Evolutionary conservation across 2,888 invertebrate species (phyloP), one percentile per base, ranked within the genome.

Genomic region (Phaonia tiefii): DNA sequence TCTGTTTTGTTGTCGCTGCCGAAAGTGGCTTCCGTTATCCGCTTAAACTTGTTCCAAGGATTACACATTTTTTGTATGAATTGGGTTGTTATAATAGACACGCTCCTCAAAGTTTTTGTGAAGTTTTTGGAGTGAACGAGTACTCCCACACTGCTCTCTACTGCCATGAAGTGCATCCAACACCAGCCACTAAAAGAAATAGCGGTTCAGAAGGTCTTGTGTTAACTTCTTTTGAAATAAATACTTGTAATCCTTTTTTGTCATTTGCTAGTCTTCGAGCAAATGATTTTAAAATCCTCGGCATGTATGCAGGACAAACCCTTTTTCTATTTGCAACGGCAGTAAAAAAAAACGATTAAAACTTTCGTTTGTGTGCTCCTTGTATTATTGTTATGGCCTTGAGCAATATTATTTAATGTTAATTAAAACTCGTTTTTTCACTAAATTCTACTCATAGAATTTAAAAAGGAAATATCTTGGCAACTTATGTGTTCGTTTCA

Each of bases 321-420:
- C n/a, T n/a, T n/a, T n/a, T n/a, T n/a, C n/a, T n/a, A n/a, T n/a
- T 22, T 3, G 8, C 58, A 58, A 2, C 58, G 1, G 8, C 58
- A 31, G 13, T 15, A 13, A 26, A 31, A 31, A 31, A 58, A 58
- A 58, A 31, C 58, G 58, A 58, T 58, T 58, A 58, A 26, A 58
- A 58, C 31, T 58, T 58, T 58, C 37, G 58, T 58, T 58, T 58
- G 58, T n/a, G n/a, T n/a, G n/a, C 58, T 58, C 13, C n/a, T n/a
- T n/a, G n/a, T n/a, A n/a, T 58, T 31, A n/a, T n/a, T 26, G 15
- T 1, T 26, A 15, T 15, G 58, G 26, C 58, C 58, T 58, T 58
- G 58, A 58, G 37, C n/a, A n/a, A n/a, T n/a, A 58, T 26, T 13
- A 5, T 58, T 58, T 58, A 31, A 31, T 31, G 58, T 58, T 58